Percentiles rank a stretch among this genome's conserved stretches.
Conservation (phyloP, 2,113 vertebrate species). For the Centropristis striata region DNA sequence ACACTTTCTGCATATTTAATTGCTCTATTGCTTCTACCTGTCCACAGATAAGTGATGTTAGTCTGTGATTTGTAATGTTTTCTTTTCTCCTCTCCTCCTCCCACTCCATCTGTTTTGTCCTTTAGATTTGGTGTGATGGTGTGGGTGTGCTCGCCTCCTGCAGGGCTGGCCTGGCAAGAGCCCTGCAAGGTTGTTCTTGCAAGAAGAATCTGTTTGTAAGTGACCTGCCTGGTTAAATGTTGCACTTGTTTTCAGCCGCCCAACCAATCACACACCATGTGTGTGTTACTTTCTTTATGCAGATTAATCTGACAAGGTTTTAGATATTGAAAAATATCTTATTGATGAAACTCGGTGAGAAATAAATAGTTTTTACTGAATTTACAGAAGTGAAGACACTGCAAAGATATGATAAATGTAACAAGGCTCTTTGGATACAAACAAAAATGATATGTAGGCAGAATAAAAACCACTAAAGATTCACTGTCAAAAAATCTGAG, state of each 20-base stretch:
- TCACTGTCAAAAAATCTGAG: neutral
- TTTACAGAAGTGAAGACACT: neutral
- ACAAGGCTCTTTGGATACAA: neutral
- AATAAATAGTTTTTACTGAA: slow-evolving; percentile 1
- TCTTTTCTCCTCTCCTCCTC: neutral
- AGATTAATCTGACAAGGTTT: slow-evolving; percentile 13
- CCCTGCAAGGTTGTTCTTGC: slow-evolving; percentile 10
- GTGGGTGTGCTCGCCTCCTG: slow-evolving; percentile 17
- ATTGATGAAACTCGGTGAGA: slow-evolving; percentile 5
- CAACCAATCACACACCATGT: neutral
- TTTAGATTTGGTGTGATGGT: slow-evolving; percentile 5
- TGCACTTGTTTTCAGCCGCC: slow-evolving; percentile 1
- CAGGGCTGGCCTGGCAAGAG: slow-evolving; percentile 1
- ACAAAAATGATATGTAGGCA: neutral
- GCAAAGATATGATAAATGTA: neutral
- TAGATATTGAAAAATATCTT: slow-evolving; percentile 11
- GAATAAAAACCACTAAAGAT: neutral
- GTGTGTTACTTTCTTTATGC: slow-evolving; percentile 2
- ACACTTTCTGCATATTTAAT: neutral
- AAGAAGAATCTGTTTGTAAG: neutral
- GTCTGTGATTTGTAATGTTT: neutral
- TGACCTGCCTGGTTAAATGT: slow-evolving; percentile 9
- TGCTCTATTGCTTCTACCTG: neutral
- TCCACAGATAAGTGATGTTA: slow-evolving; percentile 16
- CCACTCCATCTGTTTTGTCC: slow-evolving; percentile 39